Evolutionary conservation across 1,140 invertebrate genomes (phyloP).

Genomic region (Tribolium madens): DNA sequence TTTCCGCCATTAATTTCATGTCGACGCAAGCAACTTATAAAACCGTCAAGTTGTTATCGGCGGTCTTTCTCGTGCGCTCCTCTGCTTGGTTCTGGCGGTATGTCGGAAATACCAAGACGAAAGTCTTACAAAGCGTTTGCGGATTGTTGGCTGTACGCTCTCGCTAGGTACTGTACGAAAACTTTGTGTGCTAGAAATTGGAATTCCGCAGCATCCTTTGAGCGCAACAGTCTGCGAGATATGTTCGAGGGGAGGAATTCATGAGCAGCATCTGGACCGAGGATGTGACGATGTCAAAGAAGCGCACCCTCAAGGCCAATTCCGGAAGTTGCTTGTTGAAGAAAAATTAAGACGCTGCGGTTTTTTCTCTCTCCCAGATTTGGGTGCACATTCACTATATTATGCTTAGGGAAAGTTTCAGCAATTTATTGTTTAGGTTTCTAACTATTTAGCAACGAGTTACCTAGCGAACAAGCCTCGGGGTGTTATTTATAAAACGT

Average conservation of each 20-base stretch:
- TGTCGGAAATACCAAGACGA: constrained; percentile 54
- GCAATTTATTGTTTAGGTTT: constrained; percentile 13
- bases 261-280: constrained; percentile 41
- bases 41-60: constrained; percentile 41
- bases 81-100: constrained; percentile 50
- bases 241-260: constrained; percentile 32
- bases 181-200: constrained; percentile 54
- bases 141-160: constrained; percentile 47
- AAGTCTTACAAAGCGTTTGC: constrained; percentile 55
- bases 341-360: constrained; percentile 21
- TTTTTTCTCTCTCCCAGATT: not conserved
- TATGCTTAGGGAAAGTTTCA: constrained; percentile 1
- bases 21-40: constrained; percentile 25
- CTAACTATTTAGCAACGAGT: constrained; percentile 15
- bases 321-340: constrained; percentile 19
- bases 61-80: not conserved
- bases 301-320: constrained; percentile 19
- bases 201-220: constrained; percentile 53
- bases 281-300: constrained; percentile 30
- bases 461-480: constrained; percentile 21
- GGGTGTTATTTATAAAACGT: constrained; percentile 46
- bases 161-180: constrained; percentile 49
- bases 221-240: constrained; percentile 37
- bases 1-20: constrained; percentile 37
- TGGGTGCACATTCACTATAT: not conserved